Evolutionary conservation across 2,888 invertebrate genomes (phyloP).

Genomic region (Lissonota sp.): DNA sequence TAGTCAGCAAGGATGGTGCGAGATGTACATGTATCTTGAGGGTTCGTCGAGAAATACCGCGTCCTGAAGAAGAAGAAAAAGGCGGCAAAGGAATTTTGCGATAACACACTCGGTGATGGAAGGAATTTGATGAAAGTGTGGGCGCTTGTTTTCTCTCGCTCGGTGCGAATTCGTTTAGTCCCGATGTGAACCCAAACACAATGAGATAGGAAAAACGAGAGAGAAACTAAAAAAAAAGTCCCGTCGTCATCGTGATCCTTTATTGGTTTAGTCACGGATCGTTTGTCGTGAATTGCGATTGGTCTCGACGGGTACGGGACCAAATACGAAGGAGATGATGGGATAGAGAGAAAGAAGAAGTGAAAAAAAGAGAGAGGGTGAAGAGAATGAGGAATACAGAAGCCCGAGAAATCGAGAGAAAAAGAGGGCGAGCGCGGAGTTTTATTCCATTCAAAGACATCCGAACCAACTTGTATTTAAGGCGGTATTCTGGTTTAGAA

Average conservation of each 20-base stretch:
- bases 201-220: conserved; percentile 25
- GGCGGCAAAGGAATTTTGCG: conserved; percentile 24
- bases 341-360: conserved; percentile 18
- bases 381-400: background rate
- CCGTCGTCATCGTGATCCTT: conserved; percentile 66
- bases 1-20: conserved; percentile 51
- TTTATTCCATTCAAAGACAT: too few species aligned
- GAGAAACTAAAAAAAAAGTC: conserved; percentile 7
- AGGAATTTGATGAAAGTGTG: conserved; percentile 5
- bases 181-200: conserved; percentile 13
- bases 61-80: conserved; percentile 7
- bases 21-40: conserved; percentile 27
- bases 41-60: conserved; percentile 29
- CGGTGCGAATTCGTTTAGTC: conserved; percentile 35
- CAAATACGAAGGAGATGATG: background rate
- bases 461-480: too few species aligned
- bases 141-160: background rate
- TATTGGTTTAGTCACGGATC: conserved; percentile 79
- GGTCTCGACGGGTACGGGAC: conserved; percentile 63
- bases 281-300: conserved; percentile 72
- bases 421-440: background rate
- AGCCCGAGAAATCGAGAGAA: background rate
- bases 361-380: background rate
- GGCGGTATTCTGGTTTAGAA: too few species aligned
- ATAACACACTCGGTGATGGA: conserved; percentile 10